Conservation (phyloP, 2,888 invertebrate genomes). For the Deilephila porcellus region DNA sequence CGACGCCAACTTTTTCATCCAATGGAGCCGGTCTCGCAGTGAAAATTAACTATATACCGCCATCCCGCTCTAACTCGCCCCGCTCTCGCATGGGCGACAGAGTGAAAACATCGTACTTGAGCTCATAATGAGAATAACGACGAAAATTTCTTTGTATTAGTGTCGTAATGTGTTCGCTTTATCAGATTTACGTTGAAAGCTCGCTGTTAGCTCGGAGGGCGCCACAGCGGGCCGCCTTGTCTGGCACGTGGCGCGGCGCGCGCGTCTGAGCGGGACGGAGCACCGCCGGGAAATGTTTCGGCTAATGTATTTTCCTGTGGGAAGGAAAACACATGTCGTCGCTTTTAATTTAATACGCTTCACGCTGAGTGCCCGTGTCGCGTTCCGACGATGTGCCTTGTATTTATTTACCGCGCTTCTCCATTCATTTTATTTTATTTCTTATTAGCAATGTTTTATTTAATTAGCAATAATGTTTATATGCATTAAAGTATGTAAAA, state of each 20-base stretch:
- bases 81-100: conserved; percentile 43
- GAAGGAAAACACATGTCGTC: conserved; percentile 84
- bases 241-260: conserved; percentile 36
- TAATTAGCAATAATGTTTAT: conserved; percentile 4
- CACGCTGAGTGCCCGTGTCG: conserved; percentile 78
- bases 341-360: conserved; percentile 84
- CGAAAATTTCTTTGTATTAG: conserved; percentile 81
- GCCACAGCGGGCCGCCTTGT: conserved; percentile 63
- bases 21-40: conserved; percentile 60
- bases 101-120: conserved; percentile 47
- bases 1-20: conserved; percentile 74
- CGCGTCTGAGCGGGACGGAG: conserved; percentile 58
- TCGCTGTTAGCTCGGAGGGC: conserved; percentile 79
- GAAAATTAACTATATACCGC: conserved; percentile 42
- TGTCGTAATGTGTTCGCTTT: conserved; percentile 81
- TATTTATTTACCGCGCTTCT: conserved; percentile 29
- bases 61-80: conserved; percentile 57
- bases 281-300: conserved; percentile 74
- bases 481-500: conserved; percentile 1
- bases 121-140: conserved; percentile 61
- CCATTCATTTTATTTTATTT: conserved; percentile 41
- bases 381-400: conserved; percentile 47
- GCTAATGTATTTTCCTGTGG: conserved; percentile 84
- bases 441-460: conserved; percentile 22
- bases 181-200: conserved; percentile 84